A percentile compares a stretch with the other conserved stretches of the same genome.
These are phyloP conservation scores for Halcyon badia DNA, from an alignment of 2,797 vertebrate species.

Conservation along the genomic window DNA sequence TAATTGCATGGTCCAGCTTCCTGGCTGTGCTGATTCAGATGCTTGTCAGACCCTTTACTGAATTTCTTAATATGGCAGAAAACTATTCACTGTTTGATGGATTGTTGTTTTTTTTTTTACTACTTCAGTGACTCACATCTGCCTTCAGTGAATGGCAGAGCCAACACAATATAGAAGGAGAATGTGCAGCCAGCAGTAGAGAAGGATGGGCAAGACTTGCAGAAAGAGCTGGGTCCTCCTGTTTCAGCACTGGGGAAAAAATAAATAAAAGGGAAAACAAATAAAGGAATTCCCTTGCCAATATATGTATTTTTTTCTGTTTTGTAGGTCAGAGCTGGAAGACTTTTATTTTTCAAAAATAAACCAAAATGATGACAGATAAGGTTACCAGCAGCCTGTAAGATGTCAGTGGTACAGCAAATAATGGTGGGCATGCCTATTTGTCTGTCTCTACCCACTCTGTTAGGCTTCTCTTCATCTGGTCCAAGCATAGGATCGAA, in stretches of 20 bases:
- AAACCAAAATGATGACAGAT: background rate
- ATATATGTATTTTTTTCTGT: background rate
- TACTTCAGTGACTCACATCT: background rate
- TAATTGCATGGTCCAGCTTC: background rate
- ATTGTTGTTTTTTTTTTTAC: background rate
- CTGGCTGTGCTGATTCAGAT: conserved; percentile 10
- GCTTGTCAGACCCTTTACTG: background rate
- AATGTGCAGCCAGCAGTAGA: background rate
- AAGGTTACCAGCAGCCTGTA: background rate
- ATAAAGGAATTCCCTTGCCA: background rate
- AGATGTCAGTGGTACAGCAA: background rate
- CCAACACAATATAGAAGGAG: background rate
- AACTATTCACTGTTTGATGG: background rate
- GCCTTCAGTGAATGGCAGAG: background rate
- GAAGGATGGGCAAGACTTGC: background rate
- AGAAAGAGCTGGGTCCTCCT: background rate
- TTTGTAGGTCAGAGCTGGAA: background rate
- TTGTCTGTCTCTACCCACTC: background rate
- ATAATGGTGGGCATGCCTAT: background rate
- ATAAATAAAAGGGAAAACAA: background rate
- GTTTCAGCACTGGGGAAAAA: background rate
- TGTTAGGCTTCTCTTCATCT: background rate
- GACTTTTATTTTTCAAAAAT: background rate
- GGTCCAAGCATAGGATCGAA: background rate
- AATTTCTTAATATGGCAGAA: background rate